phyloP scores from a whole-genome alignment of 2,797 vertebrate genomes.

The Poecilia velifera region DNA sequence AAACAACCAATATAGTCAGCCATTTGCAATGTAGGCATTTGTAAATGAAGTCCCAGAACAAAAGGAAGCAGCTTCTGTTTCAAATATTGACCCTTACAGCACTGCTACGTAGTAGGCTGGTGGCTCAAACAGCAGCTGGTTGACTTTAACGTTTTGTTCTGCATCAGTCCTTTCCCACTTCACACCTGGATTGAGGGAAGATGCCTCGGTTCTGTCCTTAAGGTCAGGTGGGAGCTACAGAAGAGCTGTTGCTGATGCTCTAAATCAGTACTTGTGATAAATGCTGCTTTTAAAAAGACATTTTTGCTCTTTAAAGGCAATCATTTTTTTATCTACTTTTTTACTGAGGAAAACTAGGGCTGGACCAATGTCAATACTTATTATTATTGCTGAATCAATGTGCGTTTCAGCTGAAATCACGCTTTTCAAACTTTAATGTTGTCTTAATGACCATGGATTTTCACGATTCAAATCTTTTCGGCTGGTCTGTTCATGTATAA shows the following conservation, averaged over 20 bases:
- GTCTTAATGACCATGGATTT: background rate
- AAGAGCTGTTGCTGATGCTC: background rate
- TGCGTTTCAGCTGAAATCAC: background rate
- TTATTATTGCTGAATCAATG: background rate
- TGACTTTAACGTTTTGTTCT: background rate
- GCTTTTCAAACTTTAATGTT: background rate
- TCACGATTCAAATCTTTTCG: background rate
- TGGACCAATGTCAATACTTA: background rate
- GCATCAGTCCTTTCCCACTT: background rate
- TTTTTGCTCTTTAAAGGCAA: background rate
- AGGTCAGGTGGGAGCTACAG: background rate
- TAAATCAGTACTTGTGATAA: background rate
- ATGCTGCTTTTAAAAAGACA: background rate
- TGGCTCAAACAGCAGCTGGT: background rate
- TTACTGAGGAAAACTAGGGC: background rate
- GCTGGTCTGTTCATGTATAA: background rate
- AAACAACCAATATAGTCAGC: background rate
- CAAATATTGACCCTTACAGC: background rate
- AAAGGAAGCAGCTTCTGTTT: background rate
- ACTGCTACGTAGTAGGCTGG: background rate
- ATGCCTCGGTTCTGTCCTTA: background rate
- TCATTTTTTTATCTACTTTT: background rate
- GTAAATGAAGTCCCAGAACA: background rate
- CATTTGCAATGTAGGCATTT: background rate
- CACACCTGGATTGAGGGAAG: background rate